A percentile compares a stretch with the other conserved stretches of the same genome.
Evolutionary conservation across 2,888 invertebrate genomes (phyloP).

Genomic region (Synergus gifuensis): DNA sequence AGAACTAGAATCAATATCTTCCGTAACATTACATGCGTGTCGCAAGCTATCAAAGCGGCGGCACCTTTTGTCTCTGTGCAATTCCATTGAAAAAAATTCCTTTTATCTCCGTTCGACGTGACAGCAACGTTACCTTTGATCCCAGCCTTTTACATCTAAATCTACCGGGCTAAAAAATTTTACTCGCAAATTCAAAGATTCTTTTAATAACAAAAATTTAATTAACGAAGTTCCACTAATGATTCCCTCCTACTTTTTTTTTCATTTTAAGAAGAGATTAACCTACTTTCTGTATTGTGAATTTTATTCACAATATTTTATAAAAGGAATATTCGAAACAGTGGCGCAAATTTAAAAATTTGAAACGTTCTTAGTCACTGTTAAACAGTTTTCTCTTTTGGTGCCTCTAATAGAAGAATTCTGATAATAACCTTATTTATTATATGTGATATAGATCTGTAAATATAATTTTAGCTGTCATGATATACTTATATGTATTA

Average conservation of each 20-base stretch:
- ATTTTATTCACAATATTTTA: not conserved
- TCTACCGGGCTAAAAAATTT: not conserved
- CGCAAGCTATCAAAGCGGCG: conserved; percentile 23
- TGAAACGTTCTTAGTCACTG: not conserved
- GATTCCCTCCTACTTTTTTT: not conserved
- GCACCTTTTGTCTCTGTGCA: conserved; percentile 27
- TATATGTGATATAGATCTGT: conserved; percentile 24
- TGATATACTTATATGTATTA: not conserved
- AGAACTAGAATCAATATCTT: conserved; percentile 32
- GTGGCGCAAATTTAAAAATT: not conserved
- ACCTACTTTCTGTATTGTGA: not conserved
- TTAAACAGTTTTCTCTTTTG: not conserved
- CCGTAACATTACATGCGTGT: conserved; percentile 25
- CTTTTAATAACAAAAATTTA: not conserved
- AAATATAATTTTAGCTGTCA: conserved; percentile 34
- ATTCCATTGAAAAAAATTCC: conserved; percentile 14
- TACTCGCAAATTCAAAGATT: conserved; percentile 12
- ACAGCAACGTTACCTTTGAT: conserved; percentile 27
- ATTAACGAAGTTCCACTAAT: not conserved
- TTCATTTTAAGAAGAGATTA: not conserved
- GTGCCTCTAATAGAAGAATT: not conserved
- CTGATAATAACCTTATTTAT: not conserved
- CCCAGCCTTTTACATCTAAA: not conserved
- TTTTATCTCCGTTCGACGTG: conserved; percentile 24
- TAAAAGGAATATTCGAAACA: not conserved